A percentile compares a stretch with the other conserved stretches of the same genome.
Conservation (phyloP, 30 jellyfish, hydroid and myxozoan genomes). For the Hydractinia echinata region DNA sequence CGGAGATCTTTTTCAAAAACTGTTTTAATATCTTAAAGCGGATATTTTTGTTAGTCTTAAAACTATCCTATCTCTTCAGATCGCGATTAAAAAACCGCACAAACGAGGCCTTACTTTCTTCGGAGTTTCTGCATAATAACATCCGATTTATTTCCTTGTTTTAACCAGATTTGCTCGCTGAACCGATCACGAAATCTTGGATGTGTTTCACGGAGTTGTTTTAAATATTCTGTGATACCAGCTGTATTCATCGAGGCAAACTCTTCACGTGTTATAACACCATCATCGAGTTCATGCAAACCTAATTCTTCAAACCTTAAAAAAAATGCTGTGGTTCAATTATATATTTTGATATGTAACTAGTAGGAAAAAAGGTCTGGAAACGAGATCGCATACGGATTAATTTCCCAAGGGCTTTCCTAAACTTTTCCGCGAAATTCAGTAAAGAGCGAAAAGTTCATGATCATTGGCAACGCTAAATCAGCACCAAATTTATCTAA, state of each 20-base stretch:
- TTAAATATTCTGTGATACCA: conserved; percentile 75
- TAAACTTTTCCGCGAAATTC: too few species aligned
- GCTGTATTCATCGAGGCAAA: conserved; percentile 41
- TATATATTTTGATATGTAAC: too few species aligned
- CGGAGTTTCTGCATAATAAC: conserved; percentile 52
- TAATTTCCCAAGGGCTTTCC: too few species aligned
- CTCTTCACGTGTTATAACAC: conserved; percentile 71
- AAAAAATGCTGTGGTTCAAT: too few species aligned
- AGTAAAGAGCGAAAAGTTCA: too few species aligned
- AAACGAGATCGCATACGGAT: too few species aligned
- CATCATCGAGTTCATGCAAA: conserved; percentile 50
- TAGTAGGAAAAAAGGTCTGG: too few species aligned
- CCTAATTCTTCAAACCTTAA: conserved; percentile 57
- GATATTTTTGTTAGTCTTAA: too few species aligned
- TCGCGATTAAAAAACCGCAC: neutral
- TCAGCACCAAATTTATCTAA: too few species aligned
- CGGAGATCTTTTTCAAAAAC: too few species aligned
- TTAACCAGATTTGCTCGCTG: conserved; percentile 70
- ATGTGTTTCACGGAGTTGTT: conserved; percentile 60
- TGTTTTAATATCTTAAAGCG: too few species aligned
- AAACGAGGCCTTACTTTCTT: conserved; percentile 44
- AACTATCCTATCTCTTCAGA: neutral
- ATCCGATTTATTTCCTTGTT: conserved; percentile 63
- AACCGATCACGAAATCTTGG: conserved; percentile 78
- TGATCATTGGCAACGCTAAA: too few species aligned